Evolutionary conservation across 92 coral and sea anemone species (phyloP), one percentile per base, ranked within the genome.

Genomic region (Phymanthus crucifer): DNA sequence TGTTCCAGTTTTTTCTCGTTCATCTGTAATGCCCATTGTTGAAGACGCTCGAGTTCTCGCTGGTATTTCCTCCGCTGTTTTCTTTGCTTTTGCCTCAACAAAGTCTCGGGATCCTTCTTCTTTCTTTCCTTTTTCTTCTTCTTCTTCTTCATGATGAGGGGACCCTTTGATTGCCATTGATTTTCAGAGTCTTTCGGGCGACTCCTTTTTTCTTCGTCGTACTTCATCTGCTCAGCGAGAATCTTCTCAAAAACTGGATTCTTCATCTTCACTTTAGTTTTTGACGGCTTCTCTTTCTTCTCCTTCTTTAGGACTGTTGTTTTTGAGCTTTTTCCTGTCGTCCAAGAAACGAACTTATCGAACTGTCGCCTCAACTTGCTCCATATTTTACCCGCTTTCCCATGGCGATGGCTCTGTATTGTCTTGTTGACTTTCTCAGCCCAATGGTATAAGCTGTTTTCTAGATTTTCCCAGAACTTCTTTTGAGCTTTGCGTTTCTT

Each of bases 21-120:
- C 74, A 88, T 82, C 66, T 88, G 92, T 43, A 88, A 36, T 14
- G 86, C 86, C 92, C 92, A 88, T 31, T 88, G 92, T 16, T 84
- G 83, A 2, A 88, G 83, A 32, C 89, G 86, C 54, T 88, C 92
- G 8, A 88, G 78, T 48, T 84, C 89, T 71, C 83, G 56, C 61
- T 72, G 88, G 57, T 76, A 70, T 73, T 84, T 84, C 32, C 79
- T 84, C 18, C 74, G 58, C 38, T 76, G 81, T 31, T 70, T 66
- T 23, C 76, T 36, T 45, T 73, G 81, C 45, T 82, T 68, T 31
- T 83, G 58, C 65, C 16, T 66, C 43, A 66, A 23, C 40, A 32
- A 19, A 1, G 65, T 33, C 17, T 66, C 31, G 0, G 79, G 37
- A 71, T 46, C 65, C 70, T 23, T 72, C 75, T 64, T 40, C 40